These are phyloP conservation scores for Apocheima hispidaria DNA, from an alignment of 2,888 invertebrate species.

Conservation along the genomic window DNA sequence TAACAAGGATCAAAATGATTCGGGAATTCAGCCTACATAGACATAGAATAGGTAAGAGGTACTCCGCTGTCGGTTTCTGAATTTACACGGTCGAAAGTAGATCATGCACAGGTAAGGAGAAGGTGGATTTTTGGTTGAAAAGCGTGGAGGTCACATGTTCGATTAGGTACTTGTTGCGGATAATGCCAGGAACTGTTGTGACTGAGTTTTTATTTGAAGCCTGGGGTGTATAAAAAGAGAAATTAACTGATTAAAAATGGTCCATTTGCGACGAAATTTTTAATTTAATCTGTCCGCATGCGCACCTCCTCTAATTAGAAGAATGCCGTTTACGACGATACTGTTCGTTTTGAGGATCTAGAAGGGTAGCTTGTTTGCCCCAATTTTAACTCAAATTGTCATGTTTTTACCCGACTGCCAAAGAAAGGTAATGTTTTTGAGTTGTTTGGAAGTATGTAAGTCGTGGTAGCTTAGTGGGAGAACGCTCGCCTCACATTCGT, in stretches of 20 bases:
- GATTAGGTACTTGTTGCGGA: slow-evolving; percentile 43
- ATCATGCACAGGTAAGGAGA: slow-evolving; percentile 28
- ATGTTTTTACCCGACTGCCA: too few relatives aligned
- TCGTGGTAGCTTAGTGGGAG: too few relatives aligned
- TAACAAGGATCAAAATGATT: slow-evolving; percentile 14
- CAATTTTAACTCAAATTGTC: neutral
- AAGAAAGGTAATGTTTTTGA: too few relatives aligned
- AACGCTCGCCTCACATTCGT: too few relatives aligned
- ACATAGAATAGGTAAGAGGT: slow-evolving; percentile 2
- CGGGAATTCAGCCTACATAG: neutral
- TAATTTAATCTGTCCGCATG: slow-evolving; percentile 29
- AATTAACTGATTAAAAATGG: slow-evolving; percentile 26
- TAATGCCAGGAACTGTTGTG: slow-evolving; percentile 31
- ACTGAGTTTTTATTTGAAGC: slow-evolving; percentile 39
- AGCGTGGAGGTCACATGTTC: slow-evolving; percentile 35
- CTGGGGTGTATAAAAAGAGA: slow-evolving; percentile 28
- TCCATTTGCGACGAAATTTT: slow-evolving; percentile 34
- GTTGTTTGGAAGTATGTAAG: too few relatives aligned
- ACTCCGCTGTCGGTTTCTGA: slow-evolving; percentile 2
- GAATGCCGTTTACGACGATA: slow-evolving; percentile 23
- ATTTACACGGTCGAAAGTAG: slow-evolving; percentile 27
- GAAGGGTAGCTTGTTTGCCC: neutral
- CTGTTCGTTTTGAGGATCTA: slow-evolving; percentile 9
- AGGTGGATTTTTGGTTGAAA: slow-evolving; percentile 31
- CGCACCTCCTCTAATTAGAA: slow-evolving; percentile 23